Evolutionary conservation across 2,888 invertebrate species (phyloP).

Genomic region (Lepidochitona cinerea): DNA sequence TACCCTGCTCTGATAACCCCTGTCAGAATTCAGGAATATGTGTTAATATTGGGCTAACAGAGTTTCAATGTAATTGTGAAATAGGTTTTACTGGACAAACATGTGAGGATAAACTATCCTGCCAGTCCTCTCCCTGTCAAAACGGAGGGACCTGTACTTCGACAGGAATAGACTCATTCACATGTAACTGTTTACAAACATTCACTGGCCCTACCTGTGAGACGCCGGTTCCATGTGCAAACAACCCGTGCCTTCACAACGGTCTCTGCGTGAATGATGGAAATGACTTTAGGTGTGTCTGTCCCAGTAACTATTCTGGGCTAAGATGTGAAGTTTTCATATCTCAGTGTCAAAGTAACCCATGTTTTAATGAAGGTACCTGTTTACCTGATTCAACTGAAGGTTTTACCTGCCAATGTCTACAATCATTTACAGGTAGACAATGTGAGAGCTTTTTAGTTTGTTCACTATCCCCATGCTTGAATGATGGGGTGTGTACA

Average conservation of each 20-base stretch:
- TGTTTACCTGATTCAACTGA: conserved; percentile 20
- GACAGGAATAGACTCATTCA: conserved; percentile 10
- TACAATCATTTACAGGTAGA: conserved; percentile 6
- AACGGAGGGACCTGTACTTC: conserved; percentile 26
- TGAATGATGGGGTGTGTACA: conserved; percentile 19
- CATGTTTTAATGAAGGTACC: conserved; percentile 47
- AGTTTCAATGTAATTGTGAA: conserved; percentile 28
- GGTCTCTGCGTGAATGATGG: conserved; percentile 29
- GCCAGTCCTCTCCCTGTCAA: conserved; percentile 12
- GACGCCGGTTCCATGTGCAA: conserved; percentile 32
- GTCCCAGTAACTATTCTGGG: conserved; percentile 31
- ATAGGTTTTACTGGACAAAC: conserved; percentile 18
- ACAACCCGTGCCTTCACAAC: conserved; percentile 34
- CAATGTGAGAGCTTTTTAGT: conserved; percentile 10
- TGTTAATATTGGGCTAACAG: conserved; percentile 9
- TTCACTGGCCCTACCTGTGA: conserved; percentile 33
- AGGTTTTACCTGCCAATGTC: conserved; percentile 13
- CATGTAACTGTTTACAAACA: conserved; percentile 23
- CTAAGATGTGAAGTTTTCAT: conserved; percentile 31
- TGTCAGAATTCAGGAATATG: conserved; percentile 46
- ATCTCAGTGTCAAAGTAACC: conserved; percentile 43
- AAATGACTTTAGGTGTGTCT: conserved; percentile 26
- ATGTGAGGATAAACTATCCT: conserved; percentile 28
- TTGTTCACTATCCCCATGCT: conserved; percentile 15
- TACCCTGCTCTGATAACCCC: conserved; percentile 38